These are phyloP conservation scores for Mionectes olivaceus DNA, from an alignment of 2,797 vertebrate genomes.

Conservation along the genomic window DNA sequence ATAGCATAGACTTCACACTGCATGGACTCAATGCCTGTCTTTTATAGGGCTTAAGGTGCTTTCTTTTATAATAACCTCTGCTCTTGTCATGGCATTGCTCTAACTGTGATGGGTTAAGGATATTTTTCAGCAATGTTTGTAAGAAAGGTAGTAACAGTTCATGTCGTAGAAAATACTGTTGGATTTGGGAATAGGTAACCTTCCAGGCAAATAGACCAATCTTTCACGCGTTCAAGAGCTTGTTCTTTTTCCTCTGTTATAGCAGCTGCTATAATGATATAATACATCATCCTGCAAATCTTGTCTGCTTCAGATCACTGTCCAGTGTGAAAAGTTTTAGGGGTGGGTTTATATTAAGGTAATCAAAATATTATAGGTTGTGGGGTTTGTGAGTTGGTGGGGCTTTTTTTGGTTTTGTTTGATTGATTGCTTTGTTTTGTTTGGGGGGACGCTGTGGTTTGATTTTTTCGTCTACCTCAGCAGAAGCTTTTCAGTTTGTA, in stretches of 20 bases:
- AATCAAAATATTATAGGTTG: background rate
- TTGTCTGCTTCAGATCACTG: background rate
- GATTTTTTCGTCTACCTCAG: background rate
- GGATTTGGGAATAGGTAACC: background rate
- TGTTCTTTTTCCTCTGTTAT: background rate
- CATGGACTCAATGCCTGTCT: background rate
- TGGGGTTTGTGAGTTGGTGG: background rate
- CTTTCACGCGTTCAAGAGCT: background rate
- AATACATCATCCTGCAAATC: background rate
- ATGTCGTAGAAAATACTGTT: background rate
- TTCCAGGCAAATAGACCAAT: background rate
- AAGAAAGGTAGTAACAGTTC: background rate
- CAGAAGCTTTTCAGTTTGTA: background rate
- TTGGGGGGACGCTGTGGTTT: too few relatives aligned
- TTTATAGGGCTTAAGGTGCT: background rate
- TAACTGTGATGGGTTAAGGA: background rate
- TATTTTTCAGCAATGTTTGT: background rate
- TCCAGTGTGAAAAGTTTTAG: background rate
- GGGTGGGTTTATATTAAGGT: background rate
- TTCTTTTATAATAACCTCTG: background rate
- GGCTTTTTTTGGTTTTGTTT: too few relatives aligned
- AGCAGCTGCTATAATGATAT: background rate
- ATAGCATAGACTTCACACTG: background rate
- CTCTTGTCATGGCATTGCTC: background rate
- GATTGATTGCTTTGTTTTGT: too few relatives aligned